Base-by-base conservation (phyloP, 2,797 vertebrate genomes). In the Neostethus bicornis region DNA sequence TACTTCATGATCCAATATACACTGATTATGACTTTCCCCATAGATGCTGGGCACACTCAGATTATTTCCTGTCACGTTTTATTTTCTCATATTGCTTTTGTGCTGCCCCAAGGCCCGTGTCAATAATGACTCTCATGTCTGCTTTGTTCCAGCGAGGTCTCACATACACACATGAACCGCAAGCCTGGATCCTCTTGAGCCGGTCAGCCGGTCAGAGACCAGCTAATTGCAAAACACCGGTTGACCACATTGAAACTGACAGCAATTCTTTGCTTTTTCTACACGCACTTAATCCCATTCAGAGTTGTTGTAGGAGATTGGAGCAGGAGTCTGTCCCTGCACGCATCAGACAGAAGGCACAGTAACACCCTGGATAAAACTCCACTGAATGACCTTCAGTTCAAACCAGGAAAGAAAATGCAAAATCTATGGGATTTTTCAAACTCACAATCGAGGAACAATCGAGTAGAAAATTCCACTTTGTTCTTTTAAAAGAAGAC, bases 1-100 rank as follows among this genome's bases (percentile, higher is more conserved):
- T 55, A 34, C 41, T 81, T 88, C 78, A 87, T 68, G 79, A 73
- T 39, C 62, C 75, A 75, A 81, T 87, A 77, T 70, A 51, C 61
- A 78, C 47, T 67, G 62, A 72, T 61, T 70, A 75, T 77, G 44
- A 51, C 20, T 67, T 65, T 80, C 46, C 53, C 49, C n/a, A 31
- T 14, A 34, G 51, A 46, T 14, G 13, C 4, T 8, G 55, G 42
- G 51, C 54, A 62, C 73, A 76, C 45, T 50, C 52, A 70, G 67
- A 80, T 85, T 69, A 77, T 60, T 46, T 56, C 28, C 42, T 66
- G 68, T 75, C 70, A 65, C 60, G 46, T 71, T 73, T 50, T 58
- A 48, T 77, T 75, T 56, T 62, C 65, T 38, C 29, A 53, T 25
- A 65, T 24, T 1, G 47, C 39, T 37, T 59, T 35, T 29, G 38